A percentile compares a stretch with the other conserved stretches of the same genome.
Conservation (phyloP, 2,888 invertebrate genomes). For the Spilarctia lutea region DNA sequence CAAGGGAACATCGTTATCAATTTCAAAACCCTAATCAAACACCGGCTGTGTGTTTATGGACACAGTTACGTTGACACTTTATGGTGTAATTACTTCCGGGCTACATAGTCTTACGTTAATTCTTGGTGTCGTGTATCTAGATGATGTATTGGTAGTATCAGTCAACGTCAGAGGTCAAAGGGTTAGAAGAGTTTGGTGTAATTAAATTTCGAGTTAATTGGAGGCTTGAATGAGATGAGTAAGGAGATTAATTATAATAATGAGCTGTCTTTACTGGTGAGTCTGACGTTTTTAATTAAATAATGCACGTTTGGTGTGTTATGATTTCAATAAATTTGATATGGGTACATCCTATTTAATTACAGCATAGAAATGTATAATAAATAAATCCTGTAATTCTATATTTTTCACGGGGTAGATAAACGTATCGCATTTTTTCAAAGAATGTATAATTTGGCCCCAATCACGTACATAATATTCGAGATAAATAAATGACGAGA, state of each 20-base stretch:
- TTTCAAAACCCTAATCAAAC: slow-evolving; percentile 70
- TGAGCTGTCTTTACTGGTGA: slow-evolving; percentile 18
- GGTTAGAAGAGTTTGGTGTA: slow-evolving; percentile 47
- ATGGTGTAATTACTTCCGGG: slow-evolving; percentile 71
- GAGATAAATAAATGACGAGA: not conserved
- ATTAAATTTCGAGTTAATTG: slow-evolving; percentile 53
- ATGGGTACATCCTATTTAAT: not conserved
- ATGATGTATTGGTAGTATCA: slow-evolving; percentile 70
- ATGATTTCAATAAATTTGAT: not conserved
- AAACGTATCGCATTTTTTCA: not conserved
- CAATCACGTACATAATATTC: not conserved
- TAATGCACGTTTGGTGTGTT: not conserved
- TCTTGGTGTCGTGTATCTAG: slow-evolving; percentile 67
- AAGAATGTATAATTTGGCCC: not conserved
- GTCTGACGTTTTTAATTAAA: slow-evolving; percentile 21
- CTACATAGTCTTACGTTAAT: slow-evolving; percentile 57
- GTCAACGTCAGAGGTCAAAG: slow-evolving; percentile 62
- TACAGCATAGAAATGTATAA: not conserved
- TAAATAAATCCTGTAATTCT: not conserved
- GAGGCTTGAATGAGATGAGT: slow-evolving; percentile 29
- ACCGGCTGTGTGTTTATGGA: slow-evolving; percentile 64
- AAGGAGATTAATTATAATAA: slow-evolving; percentile 46
- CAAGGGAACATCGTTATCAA: slow-evolving; percentile 55
- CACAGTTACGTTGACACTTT: slow-evolving; percentile 59
- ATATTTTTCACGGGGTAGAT: not conserved